Conservation (phyloP, 2,888 invertebrate genomes). For the Drosophila monieri region DNA sequence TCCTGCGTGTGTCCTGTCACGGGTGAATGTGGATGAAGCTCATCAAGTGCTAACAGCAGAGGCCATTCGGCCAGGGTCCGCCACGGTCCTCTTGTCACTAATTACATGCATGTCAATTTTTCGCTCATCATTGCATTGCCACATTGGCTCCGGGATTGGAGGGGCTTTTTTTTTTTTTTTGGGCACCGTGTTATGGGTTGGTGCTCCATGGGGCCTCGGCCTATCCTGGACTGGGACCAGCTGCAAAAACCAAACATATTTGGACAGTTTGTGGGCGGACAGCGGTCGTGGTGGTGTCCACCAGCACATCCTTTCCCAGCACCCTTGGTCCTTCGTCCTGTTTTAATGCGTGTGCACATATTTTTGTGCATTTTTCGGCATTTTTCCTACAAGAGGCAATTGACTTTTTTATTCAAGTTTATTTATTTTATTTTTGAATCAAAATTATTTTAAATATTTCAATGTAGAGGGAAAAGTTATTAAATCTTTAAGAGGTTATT, state of each 20-base stretch:
- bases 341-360: constrained; percentile 44
- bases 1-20: neutral
- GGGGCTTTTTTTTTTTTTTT: neutral
- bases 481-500: neutral
- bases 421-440: neutral
- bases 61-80: constrained; percentile 1
- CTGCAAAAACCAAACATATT: constrained; percentile 73
- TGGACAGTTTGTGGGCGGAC: constrained; percentile 75
- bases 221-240: neutral
- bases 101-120: constrained; percentile 80
- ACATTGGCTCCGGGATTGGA: constrained; percentile 3
- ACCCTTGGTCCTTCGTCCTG: constrained; percentile 31
- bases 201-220: too few species aligned
- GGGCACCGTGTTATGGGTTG: neutral
- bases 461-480: neutral
- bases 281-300: constrained; percentile 18
- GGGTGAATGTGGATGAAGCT: constrained; percentile 18
- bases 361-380: neutral
- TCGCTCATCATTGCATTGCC: constrained; percentile 71
- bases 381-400: neutral
- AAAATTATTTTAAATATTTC: neutral
- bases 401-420: neutral
- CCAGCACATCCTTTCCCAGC: neutral
- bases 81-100: constrained; percentile 71
- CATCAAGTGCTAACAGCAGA: constrained; percentile 23